These are phyloP conservation scores for Solenopsis fugax DNA, from an alignment of 1,140 invertebrate genomes.

Conservation along the genomic window DNA sequence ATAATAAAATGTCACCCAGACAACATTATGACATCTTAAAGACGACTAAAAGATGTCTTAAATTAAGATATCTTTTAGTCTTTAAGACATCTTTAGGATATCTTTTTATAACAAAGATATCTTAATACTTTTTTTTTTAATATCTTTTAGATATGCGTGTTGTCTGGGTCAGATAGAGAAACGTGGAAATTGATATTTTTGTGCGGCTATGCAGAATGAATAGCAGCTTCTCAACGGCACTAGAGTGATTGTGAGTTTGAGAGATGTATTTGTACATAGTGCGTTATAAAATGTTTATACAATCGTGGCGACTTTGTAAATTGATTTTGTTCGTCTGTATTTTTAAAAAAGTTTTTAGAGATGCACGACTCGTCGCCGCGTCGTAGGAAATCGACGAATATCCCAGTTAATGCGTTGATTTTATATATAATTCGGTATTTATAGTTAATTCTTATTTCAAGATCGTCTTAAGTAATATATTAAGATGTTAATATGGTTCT, in stretches of 20 bases:
- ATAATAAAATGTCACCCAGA: background rate
- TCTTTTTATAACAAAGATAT: too few species aligned
- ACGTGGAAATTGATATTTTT: conserved; percentile 6
- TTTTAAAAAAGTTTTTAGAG: conserved; percentile 26
- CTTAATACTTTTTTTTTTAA: too few species aligned
- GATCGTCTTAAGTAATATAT: too few species aligned
- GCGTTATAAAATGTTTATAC: conserved; percentile 38
- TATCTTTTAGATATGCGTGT: too few species aligned
- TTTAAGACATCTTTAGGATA: too few species aligned
- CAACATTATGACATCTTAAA: too few species aligned
- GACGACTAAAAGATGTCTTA: too few species aligned
- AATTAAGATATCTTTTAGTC: too few species aligned
- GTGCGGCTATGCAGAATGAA: background rate
- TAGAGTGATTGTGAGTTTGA: conserved; percentile 19
- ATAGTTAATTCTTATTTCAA: too few species aligned
- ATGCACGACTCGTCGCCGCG: background rate
- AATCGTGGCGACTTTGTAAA: conserved; percentile 21
- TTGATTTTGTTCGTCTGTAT: conserved; percentile 29
- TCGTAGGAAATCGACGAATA: conserved; percentile 1
- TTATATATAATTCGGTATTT: too few species aligned
- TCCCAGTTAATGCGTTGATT: background rate
- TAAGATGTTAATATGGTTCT: too few species aligned
- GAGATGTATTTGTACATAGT: conserved; percentile 46
- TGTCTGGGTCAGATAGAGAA: conserved; percentile 12
- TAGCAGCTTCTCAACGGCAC: conserved; percentile 31